Conservation (phyloP, 2,888 invertebrate genomes). For the Cheilosia impressa region DNA sequence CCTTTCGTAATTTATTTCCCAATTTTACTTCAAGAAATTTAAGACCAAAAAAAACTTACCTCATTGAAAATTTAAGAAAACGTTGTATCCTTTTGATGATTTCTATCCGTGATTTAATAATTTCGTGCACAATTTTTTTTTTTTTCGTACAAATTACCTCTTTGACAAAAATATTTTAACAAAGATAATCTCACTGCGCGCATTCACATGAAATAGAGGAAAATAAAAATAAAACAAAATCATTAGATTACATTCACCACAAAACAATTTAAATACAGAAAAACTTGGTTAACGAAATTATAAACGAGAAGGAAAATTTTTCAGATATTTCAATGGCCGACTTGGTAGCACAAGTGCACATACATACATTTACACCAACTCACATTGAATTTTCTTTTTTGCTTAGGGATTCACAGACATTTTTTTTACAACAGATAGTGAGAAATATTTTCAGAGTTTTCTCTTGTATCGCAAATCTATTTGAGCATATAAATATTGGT, state of each 20-base stretch:
- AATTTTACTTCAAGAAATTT: constrained; percentile 16
- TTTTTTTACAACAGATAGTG: background rate
- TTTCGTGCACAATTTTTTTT: constrained; percentile 9
- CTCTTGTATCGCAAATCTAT: background rate
- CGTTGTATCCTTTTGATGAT: constrained; percentile 32
- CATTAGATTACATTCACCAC: background rate
- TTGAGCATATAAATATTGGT: constrained; percentile 19
- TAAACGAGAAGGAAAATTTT: constrained; percentile 21
- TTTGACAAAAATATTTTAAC: constrained; percentile 11
- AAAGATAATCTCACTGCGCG: constrained; percentile 42
- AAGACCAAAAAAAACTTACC: constrained; percentile 26
- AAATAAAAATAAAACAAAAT: constrained; percentile 9
- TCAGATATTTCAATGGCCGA: constrained; percentile 54
- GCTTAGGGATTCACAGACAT: constrained; percentile 9
- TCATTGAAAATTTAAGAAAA: constrained; percentile 9
- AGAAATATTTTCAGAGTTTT: constrained; percentile 6
- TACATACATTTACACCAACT: constrained; percentile 53
- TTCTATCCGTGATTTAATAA: constrained; percentile 12
- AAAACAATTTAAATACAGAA: constrained; percentile 3
- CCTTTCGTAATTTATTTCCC: constrained; percentile 40
- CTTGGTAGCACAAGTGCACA: constrained; percentile 45
- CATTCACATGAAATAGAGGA: constrained; percentile 57
- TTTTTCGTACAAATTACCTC: constrained; percentile 14
- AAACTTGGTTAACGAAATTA: constrained; percentile 2
- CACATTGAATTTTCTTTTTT: constrained; percentile 59